Percentiles rank a stretch among this genome's conserved stretches.
phyloP scores from a whole-genome alignment of 1,140 invertebrate species.

The Calephelis virginiensis region DNA sequence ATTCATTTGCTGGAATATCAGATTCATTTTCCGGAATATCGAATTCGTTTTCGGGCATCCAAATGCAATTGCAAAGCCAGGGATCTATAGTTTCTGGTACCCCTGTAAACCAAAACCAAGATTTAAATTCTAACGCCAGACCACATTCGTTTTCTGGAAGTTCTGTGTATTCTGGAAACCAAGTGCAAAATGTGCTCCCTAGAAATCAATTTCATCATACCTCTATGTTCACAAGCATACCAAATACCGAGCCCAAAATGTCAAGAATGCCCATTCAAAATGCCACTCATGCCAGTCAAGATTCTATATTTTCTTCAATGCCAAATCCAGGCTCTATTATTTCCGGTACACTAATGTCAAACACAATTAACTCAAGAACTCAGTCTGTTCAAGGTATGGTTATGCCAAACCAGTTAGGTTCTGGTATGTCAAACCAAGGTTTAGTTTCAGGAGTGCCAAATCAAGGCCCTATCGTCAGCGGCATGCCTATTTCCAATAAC shows the following conservation, averaged over 20 bases:
- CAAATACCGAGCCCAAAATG: not conserved
- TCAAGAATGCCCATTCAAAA: slow-evolving; percentile 4
- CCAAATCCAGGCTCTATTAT: slow-evolving; percentile 16
- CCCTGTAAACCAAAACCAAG: not conserved
- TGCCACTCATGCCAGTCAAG: slow-evolving; percentile 8
- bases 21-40: not conserved
- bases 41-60: slow-evolving; percentile 10
- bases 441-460: slow-evolving; percentile 25
- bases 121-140: not conserved
- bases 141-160: not conserved
- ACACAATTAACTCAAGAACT: not conserved
- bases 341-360: slow-evolving; percentile 6
- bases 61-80: slow-evolving; percentile 9
- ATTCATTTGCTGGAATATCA: too few species aligned
- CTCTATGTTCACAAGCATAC: not conserved
- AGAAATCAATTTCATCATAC: slow-evolving; percentile 1
- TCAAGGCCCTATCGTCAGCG: slow-evolving; percentile 23
- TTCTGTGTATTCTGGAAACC: not conserved
- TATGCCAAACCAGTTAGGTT: slow-evolving; percentile 18
- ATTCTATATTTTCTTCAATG: slow-evolving; percentile 7
- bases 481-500: slow-evolving; percentile 23
- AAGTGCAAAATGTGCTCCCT: not conserved
- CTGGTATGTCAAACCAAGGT: slow-evolving; percentile 24
- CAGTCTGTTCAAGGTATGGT: slow-evolving; percentile 6
- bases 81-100: slow-evolving; percentile 22